These are phyloP conservation scores for Zygothrica quintamaculata DNA, from an alignment of 2,888 invertebrate genomes.

Conservation along the genomic window DNA sequence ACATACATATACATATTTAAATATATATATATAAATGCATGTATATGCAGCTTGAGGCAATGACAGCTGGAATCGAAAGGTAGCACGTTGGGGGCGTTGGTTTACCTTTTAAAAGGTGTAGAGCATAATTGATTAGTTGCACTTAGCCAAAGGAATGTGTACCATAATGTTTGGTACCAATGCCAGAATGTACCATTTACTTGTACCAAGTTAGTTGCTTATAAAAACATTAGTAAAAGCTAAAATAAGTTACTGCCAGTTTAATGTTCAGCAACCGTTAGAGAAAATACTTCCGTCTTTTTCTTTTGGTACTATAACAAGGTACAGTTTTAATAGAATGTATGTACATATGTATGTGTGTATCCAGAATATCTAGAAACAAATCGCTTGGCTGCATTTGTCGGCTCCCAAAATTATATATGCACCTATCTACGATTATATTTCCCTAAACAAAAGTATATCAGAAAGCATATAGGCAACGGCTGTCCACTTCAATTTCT, in stretches of 20 bases:
- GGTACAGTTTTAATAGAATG: conserved; percentile 51
- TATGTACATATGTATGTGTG: conserved; percentile 3
- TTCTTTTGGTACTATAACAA: conserved; percentile 25
- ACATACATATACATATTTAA: too few species aligned
- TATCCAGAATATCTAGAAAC: conserved; percentile 33
- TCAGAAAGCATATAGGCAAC: conserved; percentile 32
- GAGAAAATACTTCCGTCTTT: conserved; percentile 47
- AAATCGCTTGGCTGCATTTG: conserved; percentile 54
- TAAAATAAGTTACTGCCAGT: too few species aligned
- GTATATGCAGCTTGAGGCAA: conserved; percentile 18
- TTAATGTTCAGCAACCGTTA: conserved; percentile 37
- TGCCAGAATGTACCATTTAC: too few species aligned
- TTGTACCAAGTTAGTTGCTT: too few species aligned
- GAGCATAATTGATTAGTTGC: conserved; percentile 17
- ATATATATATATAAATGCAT: conserved; percentile 12
- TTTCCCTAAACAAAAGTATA: conserved; percentile 50
- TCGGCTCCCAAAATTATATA: conserved; percentile 31
- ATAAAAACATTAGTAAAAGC: too few species aligned
- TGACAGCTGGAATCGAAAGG: conserved; percentile 28
- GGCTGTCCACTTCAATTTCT: conserved; percentile 49
- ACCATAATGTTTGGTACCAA: not conserved
- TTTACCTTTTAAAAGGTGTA: conserved; percentile 36
- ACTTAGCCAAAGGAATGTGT: conserved; percentile 1
- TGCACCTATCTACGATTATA: conserved; percentile 18
- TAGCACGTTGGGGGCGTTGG: conserved; percentile 31